Conservation (phyloP, 2,113 vertebrate genomes). For the Oceanites oceanicus region DNA sequence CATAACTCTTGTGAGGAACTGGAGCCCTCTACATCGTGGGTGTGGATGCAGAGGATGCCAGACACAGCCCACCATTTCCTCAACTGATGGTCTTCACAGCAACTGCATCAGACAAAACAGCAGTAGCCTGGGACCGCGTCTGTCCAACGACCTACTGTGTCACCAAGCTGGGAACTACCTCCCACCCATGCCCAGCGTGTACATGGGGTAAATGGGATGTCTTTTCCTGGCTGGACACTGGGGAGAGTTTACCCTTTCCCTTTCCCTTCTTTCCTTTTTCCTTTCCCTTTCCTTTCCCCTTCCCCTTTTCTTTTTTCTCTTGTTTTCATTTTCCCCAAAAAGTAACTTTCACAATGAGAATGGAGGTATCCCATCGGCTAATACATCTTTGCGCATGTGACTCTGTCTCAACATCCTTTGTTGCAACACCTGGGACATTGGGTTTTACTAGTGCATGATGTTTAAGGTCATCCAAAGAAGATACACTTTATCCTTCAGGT, state of each 20-base stretch:
- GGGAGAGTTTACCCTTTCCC: background rate
- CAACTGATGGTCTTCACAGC: background rate
- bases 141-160: background rate
- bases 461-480: background rate
- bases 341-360: background rate
- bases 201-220: background rate
- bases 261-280: background rate
- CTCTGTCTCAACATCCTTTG: background rate
- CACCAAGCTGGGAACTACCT: background rate
- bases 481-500: background rate
- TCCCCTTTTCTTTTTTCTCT: background rate
- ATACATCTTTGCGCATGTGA: background rate
- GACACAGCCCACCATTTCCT: background rate
- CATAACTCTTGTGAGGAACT: background rate
- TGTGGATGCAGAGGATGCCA: background rate
- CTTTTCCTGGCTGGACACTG: background rate
- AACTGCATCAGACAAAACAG: background rate
- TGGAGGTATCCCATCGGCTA: background rate
- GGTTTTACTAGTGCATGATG: background rate
- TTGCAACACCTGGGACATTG: background rate
- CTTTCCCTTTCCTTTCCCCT: background rate
- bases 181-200: background rate
- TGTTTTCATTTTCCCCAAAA: background rate
- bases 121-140: background rate
- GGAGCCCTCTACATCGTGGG: background rate